A percentile compares a stretch with the other conserved stretches of the same genome.
These are phyloP conservation scores for Porites divaricata DNA, from an alignment of 92 coral and sea anemone genomes.

Conservation along the genomic window DNA sequence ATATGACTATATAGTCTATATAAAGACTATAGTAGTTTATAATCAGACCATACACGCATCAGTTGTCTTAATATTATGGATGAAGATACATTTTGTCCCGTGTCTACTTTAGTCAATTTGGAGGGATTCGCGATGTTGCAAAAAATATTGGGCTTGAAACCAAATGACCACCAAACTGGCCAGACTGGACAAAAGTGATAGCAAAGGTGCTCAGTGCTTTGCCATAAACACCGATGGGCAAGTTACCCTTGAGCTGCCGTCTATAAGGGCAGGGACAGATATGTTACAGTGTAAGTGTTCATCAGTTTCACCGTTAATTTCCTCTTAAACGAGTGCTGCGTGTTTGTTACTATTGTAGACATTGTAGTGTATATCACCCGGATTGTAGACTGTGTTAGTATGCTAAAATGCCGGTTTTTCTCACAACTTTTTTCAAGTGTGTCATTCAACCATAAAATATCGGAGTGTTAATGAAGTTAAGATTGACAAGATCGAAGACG, in stretches of 20 bases:
- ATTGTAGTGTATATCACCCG: too few species aligned
- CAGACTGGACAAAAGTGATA: conserved; percentile 40
- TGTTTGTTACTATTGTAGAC: not conserved
- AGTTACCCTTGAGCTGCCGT: conserved; percentile 50
- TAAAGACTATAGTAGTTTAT: too few species aligned
- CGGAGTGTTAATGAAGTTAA: too few species aligned
- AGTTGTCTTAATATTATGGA: not conserved
- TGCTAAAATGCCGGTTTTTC: too few species aligned
- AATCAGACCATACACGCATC: too few species aligned
- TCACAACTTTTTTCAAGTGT: too few species aligned
- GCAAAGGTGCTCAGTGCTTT: conserved; percentile 54
- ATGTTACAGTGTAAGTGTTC: conserved; percentile 55
- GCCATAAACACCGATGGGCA: conserved; percentile 63
- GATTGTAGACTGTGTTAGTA: too few species aligned
- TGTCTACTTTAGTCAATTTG: conserved; percentile 43
- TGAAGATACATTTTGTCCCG: conserved; percentile 9
- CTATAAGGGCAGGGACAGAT: conserved; percentile 46
- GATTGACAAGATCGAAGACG: too few species aligned
- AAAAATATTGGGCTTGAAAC: conserved; percentile 53
- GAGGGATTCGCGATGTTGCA: conserved; percentile 63
- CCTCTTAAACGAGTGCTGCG: not conserved
- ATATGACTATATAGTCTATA: too few species aligned
- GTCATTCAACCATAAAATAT: too few species aligned
- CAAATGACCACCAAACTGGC: conserved; percentile 44
- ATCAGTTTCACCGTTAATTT: too few species aligned